These are phyloP conservation scores for Hydropotes inermis DNA, from an alignment of 2,113 vertebrate species.

Conservation along the genomic window DNA sequence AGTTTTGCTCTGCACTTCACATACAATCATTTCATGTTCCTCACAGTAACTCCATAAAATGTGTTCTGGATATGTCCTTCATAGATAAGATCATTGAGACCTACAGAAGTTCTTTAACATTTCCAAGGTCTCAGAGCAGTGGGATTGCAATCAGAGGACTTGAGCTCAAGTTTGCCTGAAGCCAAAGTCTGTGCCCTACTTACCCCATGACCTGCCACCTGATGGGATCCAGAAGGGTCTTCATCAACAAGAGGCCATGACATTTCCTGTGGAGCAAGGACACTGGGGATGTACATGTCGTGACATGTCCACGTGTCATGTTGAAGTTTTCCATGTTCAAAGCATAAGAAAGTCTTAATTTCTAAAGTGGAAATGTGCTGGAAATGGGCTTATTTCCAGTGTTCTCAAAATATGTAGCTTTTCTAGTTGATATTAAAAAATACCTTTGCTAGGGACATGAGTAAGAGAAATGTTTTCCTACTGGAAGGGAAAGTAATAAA, in stretches of 20 bases:
- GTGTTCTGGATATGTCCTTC: background rate
- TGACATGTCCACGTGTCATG: accelerated
- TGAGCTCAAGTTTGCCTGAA: background rate
- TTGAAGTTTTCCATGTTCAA: background rate
- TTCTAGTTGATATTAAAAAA: background rate
- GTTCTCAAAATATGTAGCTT: background rate
- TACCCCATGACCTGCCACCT: accelerated
- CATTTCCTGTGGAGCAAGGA: accelerated
- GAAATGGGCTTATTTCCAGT: background rate
- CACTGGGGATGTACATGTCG: accelerated
- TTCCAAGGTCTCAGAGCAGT: background rate
- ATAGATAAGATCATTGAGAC: background rate
- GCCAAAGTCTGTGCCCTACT: background rate
- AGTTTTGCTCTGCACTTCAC: background rate
- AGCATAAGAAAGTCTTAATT: accelerated
- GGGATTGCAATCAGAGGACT: background rate
- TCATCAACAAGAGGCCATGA: accelerated
- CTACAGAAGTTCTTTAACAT: too few relatives aligned
- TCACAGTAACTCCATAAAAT: accelerated
- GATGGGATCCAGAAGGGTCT: accelerated
- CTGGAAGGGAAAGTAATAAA: background rate
- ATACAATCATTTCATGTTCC: background rate
- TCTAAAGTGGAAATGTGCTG: background rate
- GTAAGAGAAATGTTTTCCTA: background rate
- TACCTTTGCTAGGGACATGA: background rate